phyloP scores from a whole-genome alignment of 2,888 invertebrate genomes.

The Acleris sparsana region DNA sequence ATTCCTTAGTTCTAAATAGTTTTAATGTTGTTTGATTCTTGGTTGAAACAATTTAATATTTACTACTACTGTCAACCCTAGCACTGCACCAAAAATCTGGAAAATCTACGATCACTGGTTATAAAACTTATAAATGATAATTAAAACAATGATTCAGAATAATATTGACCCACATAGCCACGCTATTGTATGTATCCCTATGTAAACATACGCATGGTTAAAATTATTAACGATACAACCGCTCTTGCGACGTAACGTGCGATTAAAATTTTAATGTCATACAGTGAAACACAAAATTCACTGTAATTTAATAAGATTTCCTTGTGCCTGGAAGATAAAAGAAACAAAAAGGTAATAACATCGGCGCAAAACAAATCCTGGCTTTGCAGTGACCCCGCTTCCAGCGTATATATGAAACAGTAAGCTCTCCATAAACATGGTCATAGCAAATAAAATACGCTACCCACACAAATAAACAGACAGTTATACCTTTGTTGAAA shows the following conservation, averaged over 20 bases:
- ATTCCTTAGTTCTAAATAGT: too few relatives aligned
- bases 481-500: background rate
- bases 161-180: too few relatives aligned
- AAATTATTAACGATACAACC: too few relatives aligned
- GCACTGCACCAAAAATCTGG: too few relatives aligned
- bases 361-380: slow-evolving; percentile 52
- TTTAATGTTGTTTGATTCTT: too few relatives aligned
- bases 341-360: slow-evolving; percentile 57
- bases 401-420: slow-evolving; percentile 53
- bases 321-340: slow-evolving; percentile 4
- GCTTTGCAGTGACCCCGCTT: slow-evolving; percentile 48
- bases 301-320: slow-evolving; percentile 4
- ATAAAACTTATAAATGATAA: too few relatives aligned
- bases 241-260: background rate
- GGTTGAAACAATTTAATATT: too few relatives aligned
- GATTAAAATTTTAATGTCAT: background rate
- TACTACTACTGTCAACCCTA: too few relatives aligned
- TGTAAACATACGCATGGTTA: too few relatives aligned
- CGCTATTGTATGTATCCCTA: too few relatives aligned
- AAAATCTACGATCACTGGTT: too few relatives aligned
- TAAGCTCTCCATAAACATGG: slow-evolving; percentile 49
- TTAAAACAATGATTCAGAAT: too few relatives aligned
- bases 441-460: slow-evolving; percentile 14
- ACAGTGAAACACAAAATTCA: background rate
- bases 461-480: background rate